These are phyloP conservation scores for Pseudomyrmex dendroicus DNA, from an alignment of 1,140 invertebrate species.

Conservation along the genomic window DNA sequence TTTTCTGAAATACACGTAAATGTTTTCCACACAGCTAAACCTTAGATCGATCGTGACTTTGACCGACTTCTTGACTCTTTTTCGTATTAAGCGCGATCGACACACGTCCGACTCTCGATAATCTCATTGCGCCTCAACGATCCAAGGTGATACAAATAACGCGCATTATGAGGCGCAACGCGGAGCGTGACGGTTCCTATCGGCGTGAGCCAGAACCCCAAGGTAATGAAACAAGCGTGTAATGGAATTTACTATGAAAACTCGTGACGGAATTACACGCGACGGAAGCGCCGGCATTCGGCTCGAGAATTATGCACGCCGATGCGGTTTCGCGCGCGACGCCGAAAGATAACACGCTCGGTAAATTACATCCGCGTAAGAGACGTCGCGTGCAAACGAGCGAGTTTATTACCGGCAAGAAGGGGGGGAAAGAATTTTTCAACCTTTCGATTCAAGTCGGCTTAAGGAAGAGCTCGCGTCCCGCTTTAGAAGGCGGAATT, in stretches of 20 bases:
- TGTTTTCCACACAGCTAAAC: too few relatives aligned
- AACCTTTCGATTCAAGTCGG: not conserved
- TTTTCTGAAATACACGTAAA: too few relatives aligned
- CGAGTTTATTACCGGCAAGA: conserved; percentile 36
- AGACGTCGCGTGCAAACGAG: conserved; percentile 62
- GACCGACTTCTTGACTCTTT: too few relatives aligned
- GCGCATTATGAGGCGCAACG: not conserved
- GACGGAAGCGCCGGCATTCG: conserved; percentile 35
- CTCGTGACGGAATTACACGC: conserved; percentile 54
- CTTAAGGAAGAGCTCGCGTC: not conserved
- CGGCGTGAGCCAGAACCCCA: conserved; percentile 21
- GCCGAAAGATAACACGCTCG: conserved; percentile 18
- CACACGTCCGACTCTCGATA: not conserved
- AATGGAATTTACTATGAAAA: conserved; percentile 62
- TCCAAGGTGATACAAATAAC: conserved; percentile 1
- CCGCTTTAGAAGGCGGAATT: not conserved
- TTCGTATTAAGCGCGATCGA: too few relatives aligned
- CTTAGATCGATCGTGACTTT: too few relatives aligned
- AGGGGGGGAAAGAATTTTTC: conserved; percentile 40
- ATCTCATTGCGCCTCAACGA: not conserved
- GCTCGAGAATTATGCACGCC: conserved; percentile 39
- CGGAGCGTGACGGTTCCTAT: not conserved
- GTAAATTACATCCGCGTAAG: conserved; percentile 54
- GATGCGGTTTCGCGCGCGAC: conserved; percentile 31
- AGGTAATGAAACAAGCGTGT: conserved; percentile 38